Evolutionary conservation across 2,888 invertebrate species (phyloP).

Genomic region (Luperina testacea): DNA sequence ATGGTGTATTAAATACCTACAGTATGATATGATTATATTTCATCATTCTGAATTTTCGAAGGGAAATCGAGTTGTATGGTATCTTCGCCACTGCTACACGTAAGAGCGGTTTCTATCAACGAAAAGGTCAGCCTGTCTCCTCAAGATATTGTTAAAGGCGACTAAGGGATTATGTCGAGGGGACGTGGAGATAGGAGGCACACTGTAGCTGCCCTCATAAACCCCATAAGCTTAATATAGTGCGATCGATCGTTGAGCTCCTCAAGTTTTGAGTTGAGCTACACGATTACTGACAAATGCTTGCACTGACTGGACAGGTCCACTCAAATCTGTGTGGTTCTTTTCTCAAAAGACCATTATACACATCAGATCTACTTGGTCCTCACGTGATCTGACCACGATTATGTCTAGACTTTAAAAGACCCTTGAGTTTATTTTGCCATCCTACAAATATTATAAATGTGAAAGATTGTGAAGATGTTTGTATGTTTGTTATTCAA

Average conservation of each 20-base stretch:
- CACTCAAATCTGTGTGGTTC: not conserved
- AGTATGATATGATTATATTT: too few relatives aligned
- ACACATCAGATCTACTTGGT: not conserved
- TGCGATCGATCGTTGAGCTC: not conserved
- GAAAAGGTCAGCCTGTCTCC: slow-evolving; percentile 21
- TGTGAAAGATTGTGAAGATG: too few relatives aligned
- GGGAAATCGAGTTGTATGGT: too few relatives aligned
- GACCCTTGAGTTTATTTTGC: not conserved
- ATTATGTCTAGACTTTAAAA: not conserved
- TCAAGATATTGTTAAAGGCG: slow-evolving; percentile 30
- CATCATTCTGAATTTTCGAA: too few relatives aligned
- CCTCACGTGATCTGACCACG: not conserved
- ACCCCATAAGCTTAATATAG: slow-evolving; percentile 5
- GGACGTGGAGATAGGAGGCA: slow-evolving; percentile 31
- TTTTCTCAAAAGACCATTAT: not conserved
- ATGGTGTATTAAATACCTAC: too few relatives aligned
- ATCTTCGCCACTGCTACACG: too few relatives aligned
- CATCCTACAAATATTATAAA: too few relatives aligned
- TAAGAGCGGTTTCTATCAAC: not conserved
- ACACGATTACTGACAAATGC: not conserved
- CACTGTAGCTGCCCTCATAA: not conserved
- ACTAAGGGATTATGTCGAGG: slow-evolving; percentile 39
- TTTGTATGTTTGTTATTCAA: too few relatives aligned
- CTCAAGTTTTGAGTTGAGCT: not conserved
- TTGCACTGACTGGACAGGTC: not conserved